A percentile compares a stretch with the other conserved stretches of the same genome.
These are phyloP conservation scores for Epizoanthus scotinus DNA, from an alignment of 92 coral and sea anemone species.

Conservation along the genomic window DNA sequence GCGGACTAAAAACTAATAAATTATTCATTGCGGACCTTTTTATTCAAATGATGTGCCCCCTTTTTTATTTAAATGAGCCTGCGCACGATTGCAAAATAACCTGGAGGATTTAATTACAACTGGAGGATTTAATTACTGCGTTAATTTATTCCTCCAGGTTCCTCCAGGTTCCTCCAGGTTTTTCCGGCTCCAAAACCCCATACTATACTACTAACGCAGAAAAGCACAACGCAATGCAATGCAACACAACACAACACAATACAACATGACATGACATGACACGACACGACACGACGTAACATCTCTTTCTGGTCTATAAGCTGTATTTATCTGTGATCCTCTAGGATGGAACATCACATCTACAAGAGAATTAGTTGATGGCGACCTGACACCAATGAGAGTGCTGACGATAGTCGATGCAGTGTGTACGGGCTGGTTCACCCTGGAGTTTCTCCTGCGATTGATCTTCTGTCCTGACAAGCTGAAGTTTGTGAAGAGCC, in stretches of 20 bases:
- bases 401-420: slow-evolving; percentile 76
- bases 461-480: slow-evolving; percentile 86
- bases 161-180: too few relatives aligned
- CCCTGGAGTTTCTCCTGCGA: slow-evolving; percentile 88
- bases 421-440: slow-evolving; percentile 92
- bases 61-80: too few relatives aligned
- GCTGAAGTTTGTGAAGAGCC: slow-evolving; percentile 64
- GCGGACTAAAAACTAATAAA: too few relatives aligned
- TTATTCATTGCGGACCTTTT: too few relatives aligned
- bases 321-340: neutral
- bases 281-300: too few relatives aligned
- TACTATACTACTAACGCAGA: neutral
- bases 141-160: too few relatives aligned
- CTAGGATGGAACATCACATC: slow-evolving; percentile 25
- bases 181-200: too few relatives aligned
- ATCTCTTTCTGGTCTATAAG: neutral
- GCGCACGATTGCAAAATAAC: too few relatives aligned
- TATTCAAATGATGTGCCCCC: too few relatives aligned
- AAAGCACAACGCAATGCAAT: neutral
- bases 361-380: slow-evolving; percentile 30
- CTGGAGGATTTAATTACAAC: too few relatives aligned
- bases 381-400: slow-evolving; percentile 64
- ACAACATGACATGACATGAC: neutral
- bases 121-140: too few relatives aligned
- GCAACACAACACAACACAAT: neutral